Conservation (phyloP, 2,113 vertebrate genomes). For the Eulemur macaco region DNA sequence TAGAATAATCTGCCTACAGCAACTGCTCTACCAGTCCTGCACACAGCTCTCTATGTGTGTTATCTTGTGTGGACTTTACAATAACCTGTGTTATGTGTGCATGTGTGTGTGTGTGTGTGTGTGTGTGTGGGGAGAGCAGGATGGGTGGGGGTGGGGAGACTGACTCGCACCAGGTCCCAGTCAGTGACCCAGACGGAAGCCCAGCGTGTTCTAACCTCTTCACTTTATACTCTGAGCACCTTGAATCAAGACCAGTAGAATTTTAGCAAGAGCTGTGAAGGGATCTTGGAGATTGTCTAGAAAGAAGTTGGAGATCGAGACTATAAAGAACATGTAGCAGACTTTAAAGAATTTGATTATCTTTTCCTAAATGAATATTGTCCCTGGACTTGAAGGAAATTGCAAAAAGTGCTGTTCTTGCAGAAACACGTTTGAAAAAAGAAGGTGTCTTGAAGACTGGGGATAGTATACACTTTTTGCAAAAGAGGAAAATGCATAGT, state of each 20-base stretch:
- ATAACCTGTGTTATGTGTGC: fast-evolving
- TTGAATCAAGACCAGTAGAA: background rate
- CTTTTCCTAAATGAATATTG: background rate
- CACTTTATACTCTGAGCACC: background rate
- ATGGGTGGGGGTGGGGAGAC: background rate
- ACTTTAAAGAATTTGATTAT: background rate
- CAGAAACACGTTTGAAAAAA: background rate
- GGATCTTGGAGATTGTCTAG: background rate
- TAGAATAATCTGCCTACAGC: background rate
- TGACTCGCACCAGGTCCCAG: background rate
- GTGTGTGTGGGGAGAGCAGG: too few species aligned
- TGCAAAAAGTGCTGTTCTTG: background rate
- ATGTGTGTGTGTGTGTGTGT: too few species aligned
- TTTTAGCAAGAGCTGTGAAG: background rate
- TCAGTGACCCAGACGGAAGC: background rate
- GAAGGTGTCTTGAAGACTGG: background rate
- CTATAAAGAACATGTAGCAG: background rate
- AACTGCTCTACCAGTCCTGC: background rate
- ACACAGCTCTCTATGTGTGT: background rate
- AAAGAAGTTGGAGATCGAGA: background rate
- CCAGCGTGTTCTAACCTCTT: background rate
- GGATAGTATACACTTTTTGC: background rate
- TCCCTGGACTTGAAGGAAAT: background rate
- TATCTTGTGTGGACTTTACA: background rate
- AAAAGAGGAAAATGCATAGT: background rate